phyloP scores from a whole-genome alignment of 2,797 vertebrate genomes.

The Scyliorhinus canicula region DNA sequence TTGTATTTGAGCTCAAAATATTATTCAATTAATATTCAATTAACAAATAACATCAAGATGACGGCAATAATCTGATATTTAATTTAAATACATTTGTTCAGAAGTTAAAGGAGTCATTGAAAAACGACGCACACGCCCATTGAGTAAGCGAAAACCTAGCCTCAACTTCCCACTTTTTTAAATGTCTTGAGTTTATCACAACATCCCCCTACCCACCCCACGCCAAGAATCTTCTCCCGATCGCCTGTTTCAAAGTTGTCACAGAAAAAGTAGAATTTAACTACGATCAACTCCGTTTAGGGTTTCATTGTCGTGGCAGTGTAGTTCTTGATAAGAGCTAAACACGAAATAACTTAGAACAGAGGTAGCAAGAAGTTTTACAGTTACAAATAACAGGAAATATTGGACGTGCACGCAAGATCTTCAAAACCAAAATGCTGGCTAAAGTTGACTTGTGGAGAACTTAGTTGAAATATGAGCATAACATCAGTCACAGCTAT shows the following conservation, averaged over 20 bases:
- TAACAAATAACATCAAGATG: neutral
- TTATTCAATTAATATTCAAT: neutral
- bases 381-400: neutral
- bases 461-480: neutral
- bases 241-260: neutral
- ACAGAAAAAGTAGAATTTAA: neutral
- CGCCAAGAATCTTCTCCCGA: neutral
- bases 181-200: neutral
- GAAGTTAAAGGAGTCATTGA: neutral
- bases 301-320: neutral
- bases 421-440: neutral
- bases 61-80: neutral
- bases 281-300: too few species aligned
- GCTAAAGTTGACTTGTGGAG: neutral
- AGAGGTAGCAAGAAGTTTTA: neutral
- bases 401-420: neutral
- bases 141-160: neutral
- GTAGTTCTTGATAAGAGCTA: neutral
- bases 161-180: neutral
- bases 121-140: neutral
- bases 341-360: neutral
- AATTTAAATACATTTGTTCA: neutral
- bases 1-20: neutral
- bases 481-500: neutral
- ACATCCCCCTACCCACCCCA: neutral